phyloP scores from a whole-genome alignment of 2,113 vertebrate species.

The Arenaria interpres region DNA sequence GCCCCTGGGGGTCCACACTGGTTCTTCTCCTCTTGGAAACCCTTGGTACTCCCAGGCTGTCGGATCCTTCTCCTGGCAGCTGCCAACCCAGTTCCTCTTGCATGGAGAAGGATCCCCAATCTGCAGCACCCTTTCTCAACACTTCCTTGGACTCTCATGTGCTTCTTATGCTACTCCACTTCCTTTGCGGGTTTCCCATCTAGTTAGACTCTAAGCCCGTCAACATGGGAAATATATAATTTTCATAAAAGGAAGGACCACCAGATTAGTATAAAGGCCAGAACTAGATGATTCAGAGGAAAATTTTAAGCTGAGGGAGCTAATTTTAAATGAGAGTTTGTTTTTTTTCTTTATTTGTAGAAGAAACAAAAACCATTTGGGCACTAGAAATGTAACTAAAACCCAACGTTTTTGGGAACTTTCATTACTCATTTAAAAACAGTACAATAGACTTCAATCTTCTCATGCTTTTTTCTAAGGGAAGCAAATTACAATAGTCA shows the following conservation, averaged over 20 bases:
- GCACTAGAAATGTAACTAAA: not conserved
- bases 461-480: not conserved
- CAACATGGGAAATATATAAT: not conserved
- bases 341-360: not conserved
- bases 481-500: not conserved
- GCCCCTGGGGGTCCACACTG: accelerated
- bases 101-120: not conserved
- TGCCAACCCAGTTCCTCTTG: not conserved
- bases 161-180: not conserved
- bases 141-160: not conserved
- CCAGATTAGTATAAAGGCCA: not conserved
- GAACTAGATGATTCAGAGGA: not conserved
- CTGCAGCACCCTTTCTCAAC: not conserved
- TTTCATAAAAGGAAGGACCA: not conserved
- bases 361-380: not conserved
- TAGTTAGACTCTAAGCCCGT: not conserved
- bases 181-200: not conserved
- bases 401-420: not conserved
- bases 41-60: not conserved
- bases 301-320: not conserved
- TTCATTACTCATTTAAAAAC: not conserved
- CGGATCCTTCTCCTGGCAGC: not conserved
- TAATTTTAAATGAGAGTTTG: not conserved
- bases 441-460: not conserved
- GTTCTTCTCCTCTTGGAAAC: not conserved